Evolutionary conservation across 2,797 vertebrate genomes (phyloP).

Genomic region (Enteromius anoplus): DNA sequence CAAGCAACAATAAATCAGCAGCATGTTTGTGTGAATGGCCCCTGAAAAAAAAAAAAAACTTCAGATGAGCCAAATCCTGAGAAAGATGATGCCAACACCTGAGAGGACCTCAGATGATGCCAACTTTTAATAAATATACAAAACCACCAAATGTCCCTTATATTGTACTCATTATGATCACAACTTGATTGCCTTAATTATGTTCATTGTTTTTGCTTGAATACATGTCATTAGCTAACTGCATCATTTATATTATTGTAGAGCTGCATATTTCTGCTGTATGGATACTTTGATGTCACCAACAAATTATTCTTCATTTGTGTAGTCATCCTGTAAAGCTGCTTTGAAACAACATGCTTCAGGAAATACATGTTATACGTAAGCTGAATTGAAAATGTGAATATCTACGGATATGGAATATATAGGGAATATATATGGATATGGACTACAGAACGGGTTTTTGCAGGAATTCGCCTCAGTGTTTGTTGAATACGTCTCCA

Average conservation of each 20-base stretch:
- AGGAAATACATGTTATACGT: too few relatives aligned
- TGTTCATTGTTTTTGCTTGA: neutral
- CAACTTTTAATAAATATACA: neutral
- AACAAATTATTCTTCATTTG: neutral
- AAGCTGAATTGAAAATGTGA: too few relatives aligned
- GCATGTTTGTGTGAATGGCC: neutral
- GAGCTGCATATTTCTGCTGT: neutral
- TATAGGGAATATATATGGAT: too few relatives aligned
- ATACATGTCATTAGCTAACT: neutral
- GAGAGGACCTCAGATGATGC: neutral
- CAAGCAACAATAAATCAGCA: neutral
- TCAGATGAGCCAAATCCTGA: neutral
- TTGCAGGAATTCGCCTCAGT: neutral
- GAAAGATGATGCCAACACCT: neutral
- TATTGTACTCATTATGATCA: neutral
- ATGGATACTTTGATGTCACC: neutral
- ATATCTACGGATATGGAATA: too few relatives aligned
- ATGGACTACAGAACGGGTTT: neutral
- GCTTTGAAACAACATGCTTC: neutral
- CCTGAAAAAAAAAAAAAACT: neutral
- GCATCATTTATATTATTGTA: neutral
- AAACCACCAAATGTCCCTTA: neutral
- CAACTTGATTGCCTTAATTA: neutral
- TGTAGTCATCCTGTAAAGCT: neutral
- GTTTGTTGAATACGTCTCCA: slow-evolving; percentile 1